Evolutionary conservation across 1,140 invertebrate species (phyloP), one percentile per base, ranked within the genome.

Genomic region (Drosophila lacertosa): DNA sequence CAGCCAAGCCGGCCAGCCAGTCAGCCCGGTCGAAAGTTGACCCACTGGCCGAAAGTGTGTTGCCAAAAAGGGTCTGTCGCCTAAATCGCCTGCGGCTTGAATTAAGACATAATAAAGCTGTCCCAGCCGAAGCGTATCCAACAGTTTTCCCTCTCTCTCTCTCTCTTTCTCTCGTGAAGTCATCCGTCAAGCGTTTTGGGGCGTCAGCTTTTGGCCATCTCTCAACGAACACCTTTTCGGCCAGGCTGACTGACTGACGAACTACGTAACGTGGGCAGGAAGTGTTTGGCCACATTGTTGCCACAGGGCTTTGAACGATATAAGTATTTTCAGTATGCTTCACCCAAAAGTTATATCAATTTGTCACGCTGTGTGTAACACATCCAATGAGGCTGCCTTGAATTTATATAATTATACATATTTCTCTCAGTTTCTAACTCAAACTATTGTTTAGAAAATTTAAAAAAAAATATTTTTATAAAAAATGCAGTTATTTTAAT

Each of bases 31-130:
- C 57, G 78, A 88, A 88, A 88, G 83, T 78, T 88, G 82, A 88
- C 82, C 82, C 82, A 88, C 82, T 88, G 68, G 59, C 55, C 4
- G 42, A 35, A 44, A 16, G 13, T 53, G 45, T 53, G 16, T 32
- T 62, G 57, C 4, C 48, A 13, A 57, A 40, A 50, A 50, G 47
- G 44, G 51, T 35, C 69, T 68, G 63, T 66, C 51, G 57, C 63
- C 73, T 74, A 74, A 78, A 77, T 81, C 72, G 72, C 72, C 50
- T 51, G 74, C 42, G 64, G 77, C 59, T 70, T 75, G 86, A 89
- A 89, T 89, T 89, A 89, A 89, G 86, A 86, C 80, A 89, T 89
- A 89, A 89, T 89, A 89, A 86, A 89, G 86, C 86, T 89, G 77
- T 88, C 54, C 58, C 66, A 62, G 35, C n/a, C 22, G 13, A 45